Evolutionary conservation across 2,113 vertebrate genomes (phyloP).

Genomic region (Semicossyphus pulcher): DNA sequence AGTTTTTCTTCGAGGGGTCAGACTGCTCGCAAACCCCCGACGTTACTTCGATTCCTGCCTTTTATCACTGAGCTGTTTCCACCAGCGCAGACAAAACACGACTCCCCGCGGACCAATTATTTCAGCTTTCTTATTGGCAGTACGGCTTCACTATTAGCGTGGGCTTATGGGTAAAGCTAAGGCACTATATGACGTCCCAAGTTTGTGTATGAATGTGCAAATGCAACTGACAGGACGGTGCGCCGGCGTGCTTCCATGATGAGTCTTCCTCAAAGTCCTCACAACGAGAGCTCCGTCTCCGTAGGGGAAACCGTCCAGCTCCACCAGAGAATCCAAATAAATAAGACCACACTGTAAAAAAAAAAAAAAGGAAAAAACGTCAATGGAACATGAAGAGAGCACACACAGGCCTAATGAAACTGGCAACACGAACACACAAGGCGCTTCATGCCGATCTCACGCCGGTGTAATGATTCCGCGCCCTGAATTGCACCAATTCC

Average conservation of each 20-base stretch:
- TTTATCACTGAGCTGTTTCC: conserved; percentile 69
- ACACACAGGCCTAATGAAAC: conserved; percentile 57
- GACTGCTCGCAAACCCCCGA: conserved; percentile 32
- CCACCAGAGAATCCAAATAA: conserved; percentile 45
- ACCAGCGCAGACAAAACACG: conserved; percentile 69
- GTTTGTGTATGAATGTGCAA: conserved; percentile 11
- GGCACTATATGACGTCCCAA: conserved; percentile 40
- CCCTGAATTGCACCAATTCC: conserved; percentile 41
- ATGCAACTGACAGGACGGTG: conserved; percentile 13
- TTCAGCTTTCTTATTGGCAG: conserved; percentile 68
- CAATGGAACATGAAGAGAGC: conserved; percentile 36
- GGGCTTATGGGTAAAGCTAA: conserved; percentile 54
- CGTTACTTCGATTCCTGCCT: conserved; percentile 65
- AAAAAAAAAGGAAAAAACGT: no score
- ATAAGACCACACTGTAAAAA: conserved; percentile 21
- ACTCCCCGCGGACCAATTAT: conserved; percentile 80
- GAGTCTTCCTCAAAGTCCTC: conserved; percentile 48
- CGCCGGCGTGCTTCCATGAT: conserved; percentile 25
- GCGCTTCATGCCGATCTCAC: conserved; percentile 53
- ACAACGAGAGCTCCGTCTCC: conserved; percentile 51
- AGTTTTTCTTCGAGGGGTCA: conserved; percentile 53
- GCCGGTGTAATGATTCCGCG: conserved; percentile 47
- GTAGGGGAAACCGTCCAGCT: conserved; percentile 39
- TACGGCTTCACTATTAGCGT: conserved; percentile 42
- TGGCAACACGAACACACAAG: conserved; percentile 44